phyloP scores from a whole-genome alignment of 37 sponge, comb jelly and placozoan species.

The Dysidea cf. avara region DNA sequence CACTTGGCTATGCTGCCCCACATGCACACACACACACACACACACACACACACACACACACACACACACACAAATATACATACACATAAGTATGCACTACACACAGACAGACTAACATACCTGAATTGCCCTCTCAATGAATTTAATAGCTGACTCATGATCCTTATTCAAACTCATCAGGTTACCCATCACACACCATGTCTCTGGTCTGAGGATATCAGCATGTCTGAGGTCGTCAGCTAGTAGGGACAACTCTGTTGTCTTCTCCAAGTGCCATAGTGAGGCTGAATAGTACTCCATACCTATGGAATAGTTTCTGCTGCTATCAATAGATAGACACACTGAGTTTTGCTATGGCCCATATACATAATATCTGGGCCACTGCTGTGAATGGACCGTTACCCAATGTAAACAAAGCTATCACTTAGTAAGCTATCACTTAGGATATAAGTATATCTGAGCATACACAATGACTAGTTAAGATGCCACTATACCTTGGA shows the following conservation, averaged over 20 bases:
- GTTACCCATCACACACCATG: slow-evolving; percentile 83
- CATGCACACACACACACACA: not conserved
- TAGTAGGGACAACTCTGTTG: slow-evolving; percentile 69
- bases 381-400: no score
- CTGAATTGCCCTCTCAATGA: slow-evolving; percentile 77
- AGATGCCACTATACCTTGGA: not conserved
- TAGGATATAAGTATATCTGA: no score
- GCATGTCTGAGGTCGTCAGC: slow-evolving; percentile 62
- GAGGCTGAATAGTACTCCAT: slow-evolving; percentile 84
- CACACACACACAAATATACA: no score
- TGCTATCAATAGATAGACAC: no score
- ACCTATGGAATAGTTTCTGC: no score
- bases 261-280: slow-evolving; percentile 87
- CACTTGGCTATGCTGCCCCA: no score
- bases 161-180: slow-evolving; percentile 79
- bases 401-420: no score
- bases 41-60: not conserved
- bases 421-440: no score
- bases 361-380: no score
- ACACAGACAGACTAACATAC: slow-evolving; percentile 8
- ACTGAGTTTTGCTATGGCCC: no score
- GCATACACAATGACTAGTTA: not conserved
- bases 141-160: slow-evolving; percentile 81
- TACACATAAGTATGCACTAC: not conserved
- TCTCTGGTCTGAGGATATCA: slow-evolving; percentile 52